Evolutionary conservation across 2,113 vertebrate genomes (phyloP), one percentile per base, ranked within the genome.

Genomic region (Charadrius vociferus): DNA sequence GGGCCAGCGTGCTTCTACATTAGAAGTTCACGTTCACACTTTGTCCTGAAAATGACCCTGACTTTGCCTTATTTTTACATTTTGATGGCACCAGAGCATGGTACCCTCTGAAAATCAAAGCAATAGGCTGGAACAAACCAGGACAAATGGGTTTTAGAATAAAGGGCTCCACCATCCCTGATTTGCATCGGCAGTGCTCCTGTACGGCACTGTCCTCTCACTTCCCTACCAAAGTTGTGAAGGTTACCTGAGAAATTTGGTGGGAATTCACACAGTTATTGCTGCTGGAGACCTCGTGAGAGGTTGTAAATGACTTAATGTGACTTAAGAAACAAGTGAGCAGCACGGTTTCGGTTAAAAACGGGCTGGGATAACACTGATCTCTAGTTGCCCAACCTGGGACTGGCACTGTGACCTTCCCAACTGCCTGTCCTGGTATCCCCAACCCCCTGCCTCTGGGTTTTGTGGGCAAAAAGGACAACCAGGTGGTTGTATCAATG

Each of bases 11-110:
- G 9, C 22, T 23, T 12, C 34, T 20, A 5, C 10, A 1, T 7
- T 26, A 43, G 34, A 36, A 12, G 10, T 13, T 36, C 20, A 7
- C 2, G 17, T 12, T 45, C 20, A 8, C 0, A 1, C 21, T 61
- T 62, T 2, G 2, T 50, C n/a, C 27, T 78, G 63, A 47, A 72
- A 71, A 14, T 4, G 14, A 9, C 30, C 58, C 26, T 10, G 27
- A 14, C 26, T 74, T 83, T 27, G 24, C 21, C 34, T 45, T 22
- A 7, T 43, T 52, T 59, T 47, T 16, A 10, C 29, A 4, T 12
- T 11, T 41, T 0, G 13, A 23, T 0, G 4, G 12, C 45, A 56
- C 34, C 47, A 36, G 47, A 18, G 24, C 3, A 1, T 4, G 26
- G 9, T 14, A 15, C 11, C 14, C n/a, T 15, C 14, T n/a, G 53